Base-by-base conservation (phyloP, 2,797 vertebrate genomes). In the Xenentodon cancila region DNA sequence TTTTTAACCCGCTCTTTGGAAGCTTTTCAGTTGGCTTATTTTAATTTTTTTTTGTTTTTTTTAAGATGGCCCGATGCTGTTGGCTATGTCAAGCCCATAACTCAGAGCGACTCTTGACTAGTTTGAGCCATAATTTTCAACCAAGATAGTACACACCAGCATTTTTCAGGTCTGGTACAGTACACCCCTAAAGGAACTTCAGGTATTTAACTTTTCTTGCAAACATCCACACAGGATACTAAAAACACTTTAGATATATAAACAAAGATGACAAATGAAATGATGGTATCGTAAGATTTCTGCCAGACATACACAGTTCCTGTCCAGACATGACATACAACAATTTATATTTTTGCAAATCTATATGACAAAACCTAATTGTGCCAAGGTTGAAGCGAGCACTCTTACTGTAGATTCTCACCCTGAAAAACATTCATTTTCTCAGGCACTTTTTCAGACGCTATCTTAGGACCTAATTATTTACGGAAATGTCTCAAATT, bases 391-490 rank as follows among this genome's bases (percentile, higher is more conserved):
- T 58, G 37, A 57, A 53, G 18, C 11, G 19, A 55, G 30, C 30
- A 47, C 17, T 57, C 48, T 72, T 43, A 42, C 6, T 13, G 37
- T 7, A 40, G 37, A 40, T 5, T 15, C 37, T 40, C 37, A 40
- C 12, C 37, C 15, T 15, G 37, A 16, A 15, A 40, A 5, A 40
- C 34, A 11, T 37, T 13, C 3, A 37, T 11, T 11, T 37, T 37
- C 34, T 37, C 34, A 11, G 9, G 5, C 11, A 37, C 9, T 37
- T 37, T 37, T 66, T 47, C 20, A 13, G 74, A 53, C 34, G 16
- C 66, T 69, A 52, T 84, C 61, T 74, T 57, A 48, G 52, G 53
- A 25, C 50, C 84, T 82, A 83, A 86, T 86, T 84, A 81, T 78
- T 22, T 56, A 64, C 49, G 45, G n/a, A 52, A 60, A 81, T 80